Evolutionary conservation across 2,797 vertebrate species (phyloP).

Genomic region (Diglossa cyanea): DNA sequence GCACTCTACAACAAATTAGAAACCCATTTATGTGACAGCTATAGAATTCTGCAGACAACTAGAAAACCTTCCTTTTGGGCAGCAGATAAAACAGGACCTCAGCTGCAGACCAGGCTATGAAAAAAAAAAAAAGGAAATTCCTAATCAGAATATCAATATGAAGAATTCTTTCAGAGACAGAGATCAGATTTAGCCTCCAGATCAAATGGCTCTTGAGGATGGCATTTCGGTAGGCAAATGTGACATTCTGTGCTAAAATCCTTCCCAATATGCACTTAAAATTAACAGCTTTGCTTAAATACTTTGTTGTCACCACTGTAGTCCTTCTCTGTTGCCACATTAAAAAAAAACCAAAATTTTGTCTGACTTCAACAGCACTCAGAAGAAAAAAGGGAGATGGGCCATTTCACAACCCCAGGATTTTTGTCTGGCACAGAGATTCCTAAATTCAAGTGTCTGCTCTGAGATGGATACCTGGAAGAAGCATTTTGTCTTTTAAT

Average conservation of each 20-base stretch:
- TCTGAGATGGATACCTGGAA: not conserved
- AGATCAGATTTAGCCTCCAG: not conserved
- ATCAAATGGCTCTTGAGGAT: not conserved
- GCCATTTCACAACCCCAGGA: fast-evolving
- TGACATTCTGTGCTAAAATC: not conserved
- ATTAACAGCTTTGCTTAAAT: not conserved
- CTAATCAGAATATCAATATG: not conserved
- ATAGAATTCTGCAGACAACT: not conserved
- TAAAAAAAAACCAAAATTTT: not conserved
- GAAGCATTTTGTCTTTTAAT: not conserved
- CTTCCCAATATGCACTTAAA: not conserved
- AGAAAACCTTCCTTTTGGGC: not conserved
- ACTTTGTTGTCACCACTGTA: not conserved
- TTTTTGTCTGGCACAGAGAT: not conserved
- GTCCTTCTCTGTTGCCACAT: not conserved
- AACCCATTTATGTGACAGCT: not conserved
- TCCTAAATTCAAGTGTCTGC: not conserved
- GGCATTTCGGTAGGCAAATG: not conserved
- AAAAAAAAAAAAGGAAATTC: not conserved
- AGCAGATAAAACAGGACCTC: not conserved
- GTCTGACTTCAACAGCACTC: not conserved
- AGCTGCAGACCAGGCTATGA: not conserved
- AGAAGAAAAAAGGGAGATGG: not conserved
- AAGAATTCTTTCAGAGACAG: not conserved
- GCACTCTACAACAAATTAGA: not conserved